These are phyloP conservation scores for Coelogynopora nodosa DNA, from an alignment of 2,888 invertebrate species.

Conservation along the genomic window DNA sequence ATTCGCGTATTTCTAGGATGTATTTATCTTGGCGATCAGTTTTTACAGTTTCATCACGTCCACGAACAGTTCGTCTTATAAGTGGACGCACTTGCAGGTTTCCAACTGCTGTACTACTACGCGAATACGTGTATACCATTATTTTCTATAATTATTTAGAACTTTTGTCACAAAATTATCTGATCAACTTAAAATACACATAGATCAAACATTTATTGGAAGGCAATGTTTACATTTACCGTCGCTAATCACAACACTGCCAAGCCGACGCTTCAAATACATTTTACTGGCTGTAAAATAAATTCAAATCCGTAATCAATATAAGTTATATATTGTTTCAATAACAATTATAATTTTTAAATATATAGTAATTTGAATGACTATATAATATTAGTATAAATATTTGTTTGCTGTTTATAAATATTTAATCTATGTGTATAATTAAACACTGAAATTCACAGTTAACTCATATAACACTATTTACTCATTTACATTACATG, in stretches of 20 bases:
- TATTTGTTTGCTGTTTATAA: too few relatives aligned
- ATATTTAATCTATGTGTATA: too few relatives aligned
- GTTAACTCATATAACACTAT: too few relatives aligned
- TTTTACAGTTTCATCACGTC: not conserved
- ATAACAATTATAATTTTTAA: too few relatives aligned
- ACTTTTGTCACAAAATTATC: not conserved
- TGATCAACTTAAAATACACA: too few relatives aligned
- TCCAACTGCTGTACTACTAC: not conserved
- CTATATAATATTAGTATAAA: too few relatives aligned
- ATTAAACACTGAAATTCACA: too few relatives aligned
- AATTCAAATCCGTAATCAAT: not conserved
- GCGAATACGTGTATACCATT: not conserved
- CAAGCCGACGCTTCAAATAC: not conserved
- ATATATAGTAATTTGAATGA: too few relatives aligned
- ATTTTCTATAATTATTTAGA: not conserved
- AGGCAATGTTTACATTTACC: not conserved
- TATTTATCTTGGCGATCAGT: conserved; percentile 26
- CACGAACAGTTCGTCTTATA: not conserved
- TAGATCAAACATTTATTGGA: too few relatives aligned
- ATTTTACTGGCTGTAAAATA: not conserved
- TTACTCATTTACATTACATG: too few relatives aligned
- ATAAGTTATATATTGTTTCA: too few relatives aligned
- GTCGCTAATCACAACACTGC: not conserved
- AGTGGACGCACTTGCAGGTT: conserved; percentile 3
- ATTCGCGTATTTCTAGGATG: conserved; percentile 38